These are phyloP conservation scores for Rhagium mordax DNA, from an alignment of 2,888 invertebrate species.

Conservation along the genomic window DNA sequence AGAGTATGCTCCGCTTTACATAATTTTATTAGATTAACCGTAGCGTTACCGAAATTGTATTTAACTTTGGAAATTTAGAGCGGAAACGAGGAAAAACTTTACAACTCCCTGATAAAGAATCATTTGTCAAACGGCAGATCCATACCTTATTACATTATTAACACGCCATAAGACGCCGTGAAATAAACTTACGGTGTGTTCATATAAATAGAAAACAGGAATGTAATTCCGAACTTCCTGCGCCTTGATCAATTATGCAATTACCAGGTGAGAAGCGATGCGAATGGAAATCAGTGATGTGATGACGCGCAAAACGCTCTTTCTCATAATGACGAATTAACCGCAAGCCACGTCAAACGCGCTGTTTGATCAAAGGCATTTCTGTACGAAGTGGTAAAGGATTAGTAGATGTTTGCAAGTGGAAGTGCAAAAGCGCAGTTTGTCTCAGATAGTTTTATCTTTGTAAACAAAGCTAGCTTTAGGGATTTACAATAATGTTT, in stretches of 20 bases:
- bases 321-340: conserved; percentile 7
- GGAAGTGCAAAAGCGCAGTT: background rate
- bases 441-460: background rate
- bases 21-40: background rate
- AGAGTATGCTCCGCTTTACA: background rate
- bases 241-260: conserved; percentile 25
- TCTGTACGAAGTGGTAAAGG: background rate
- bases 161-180: background rate
- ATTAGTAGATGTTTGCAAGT: background rate
- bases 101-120: conserved; percentile 1
- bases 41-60: background rate
- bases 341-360: background rate
- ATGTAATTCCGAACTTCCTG: conserved; percentile 6
- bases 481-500: no score
- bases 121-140: conserved; percentile 7
- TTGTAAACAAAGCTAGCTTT: background rate
- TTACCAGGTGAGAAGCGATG: conserved; percentile 16
- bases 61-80: conserved; percentile 4
- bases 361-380: background rate
- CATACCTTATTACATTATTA: background rate
- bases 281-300: conserved; percentile 9
- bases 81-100: conserved; percentile 5
- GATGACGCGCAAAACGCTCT: conserved; percentile 11
- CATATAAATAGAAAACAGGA: background rate
- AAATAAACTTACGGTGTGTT: background rate